These are phyloP conservation scores for Cichladusa arquata DNA, from an alignment of 2,113 vertebrate species.

Conservation along the genomic window DNA sequence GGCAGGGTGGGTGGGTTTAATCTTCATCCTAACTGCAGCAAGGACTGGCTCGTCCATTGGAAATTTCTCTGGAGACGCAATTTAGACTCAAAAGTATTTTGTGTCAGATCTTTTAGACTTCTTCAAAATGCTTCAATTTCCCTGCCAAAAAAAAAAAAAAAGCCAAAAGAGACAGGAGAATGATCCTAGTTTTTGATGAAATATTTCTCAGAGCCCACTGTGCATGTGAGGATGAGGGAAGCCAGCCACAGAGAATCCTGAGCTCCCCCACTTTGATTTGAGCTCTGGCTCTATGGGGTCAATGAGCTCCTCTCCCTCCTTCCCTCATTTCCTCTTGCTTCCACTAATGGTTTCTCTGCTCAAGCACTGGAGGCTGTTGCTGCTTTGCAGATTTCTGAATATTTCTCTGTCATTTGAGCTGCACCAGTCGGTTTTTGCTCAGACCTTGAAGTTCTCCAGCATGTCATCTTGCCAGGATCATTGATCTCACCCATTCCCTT, in stretches of 20 bases:
- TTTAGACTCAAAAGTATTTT: slow-evolving; percentile 22
- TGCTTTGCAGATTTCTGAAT: slow-evolving; percentile 43
- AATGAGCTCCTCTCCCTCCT: neutral
- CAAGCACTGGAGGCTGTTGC: neutral
- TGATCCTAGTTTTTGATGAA: neutral
- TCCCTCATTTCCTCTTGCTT: slow-evolving; percentile 31
- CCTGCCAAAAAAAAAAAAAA: neutral
- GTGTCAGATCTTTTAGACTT: neutral
- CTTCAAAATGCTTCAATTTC: neutral
- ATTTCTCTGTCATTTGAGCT: slow-evolving; percentile 42
- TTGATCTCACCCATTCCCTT: slow-evolving; percentile 17
- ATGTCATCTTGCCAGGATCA: neutral
- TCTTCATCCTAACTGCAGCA: neutral
- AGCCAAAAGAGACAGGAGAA: slow-evolving; percentile 11
- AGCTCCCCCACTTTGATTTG: neutral
- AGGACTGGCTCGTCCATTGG: neutral
- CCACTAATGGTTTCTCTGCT: slow-evolving; percentile 35
- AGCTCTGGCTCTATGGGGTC: neutral
- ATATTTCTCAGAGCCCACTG: neutral
- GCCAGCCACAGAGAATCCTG: neutral
- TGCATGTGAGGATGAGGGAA: neutral
- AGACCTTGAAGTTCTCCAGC: neutral
- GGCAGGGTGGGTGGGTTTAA: rapidly evolving
- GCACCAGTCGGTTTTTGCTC: neutral
- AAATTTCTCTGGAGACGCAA: slow-evolving; percentile 13